Conservation (phyloP, 2,888 invertebrate species). For the Eupithecia centaureata region DNA sequence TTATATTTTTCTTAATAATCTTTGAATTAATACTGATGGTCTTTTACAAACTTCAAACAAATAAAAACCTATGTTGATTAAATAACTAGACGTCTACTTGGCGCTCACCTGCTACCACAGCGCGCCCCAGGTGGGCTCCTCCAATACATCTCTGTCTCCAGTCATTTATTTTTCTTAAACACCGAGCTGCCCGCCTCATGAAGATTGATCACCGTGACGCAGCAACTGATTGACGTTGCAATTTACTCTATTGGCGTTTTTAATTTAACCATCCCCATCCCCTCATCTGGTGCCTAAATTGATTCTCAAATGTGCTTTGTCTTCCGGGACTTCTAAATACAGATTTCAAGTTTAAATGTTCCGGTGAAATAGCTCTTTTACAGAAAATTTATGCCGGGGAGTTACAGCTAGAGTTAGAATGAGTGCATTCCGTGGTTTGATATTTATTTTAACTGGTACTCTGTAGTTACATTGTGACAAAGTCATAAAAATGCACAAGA, state of each 20-base stretch:
- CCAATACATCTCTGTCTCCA: constrained; percentile 40
- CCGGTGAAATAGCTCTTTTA: constrained; percentile 6
- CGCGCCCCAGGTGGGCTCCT: constrained; percentile 12
- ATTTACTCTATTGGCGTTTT: constrained; percentile 78
- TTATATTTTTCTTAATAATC: not conserved
- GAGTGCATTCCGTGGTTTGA: not conserved
- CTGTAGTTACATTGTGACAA: not conserved
- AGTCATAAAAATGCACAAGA: not conserved
- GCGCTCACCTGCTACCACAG: constrained; percentile 1
- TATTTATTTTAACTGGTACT: not conserved
- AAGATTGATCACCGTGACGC: constrained; percentile 77
- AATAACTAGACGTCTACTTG: not conserved
- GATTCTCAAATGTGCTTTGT: constrained; percentile 51
- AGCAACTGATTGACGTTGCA: constrained; percentile 76
- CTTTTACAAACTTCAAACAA: not conserved
- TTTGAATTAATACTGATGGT: not conserved
- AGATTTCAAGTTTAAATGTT: constrained; percentile 10
- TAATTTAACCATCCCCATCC: constrained; percentile 71
- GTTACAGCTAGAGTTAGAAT: not conserved
- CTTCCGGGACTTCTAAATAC: constrained; percentile 21
- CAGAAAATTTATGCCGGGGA: constrained; percentile 22
- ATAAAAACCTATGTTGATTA: not conserved
- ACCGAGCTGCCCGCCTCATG: constrained; percentile 63
- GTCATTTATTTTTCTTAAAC: constrained; percentile 78
- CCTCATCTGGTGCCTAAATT: constrained; percentile 58